Base-by-base conservation (phyloP, 2,113 vertebrate species). In the Rynchops niger region DNA sequence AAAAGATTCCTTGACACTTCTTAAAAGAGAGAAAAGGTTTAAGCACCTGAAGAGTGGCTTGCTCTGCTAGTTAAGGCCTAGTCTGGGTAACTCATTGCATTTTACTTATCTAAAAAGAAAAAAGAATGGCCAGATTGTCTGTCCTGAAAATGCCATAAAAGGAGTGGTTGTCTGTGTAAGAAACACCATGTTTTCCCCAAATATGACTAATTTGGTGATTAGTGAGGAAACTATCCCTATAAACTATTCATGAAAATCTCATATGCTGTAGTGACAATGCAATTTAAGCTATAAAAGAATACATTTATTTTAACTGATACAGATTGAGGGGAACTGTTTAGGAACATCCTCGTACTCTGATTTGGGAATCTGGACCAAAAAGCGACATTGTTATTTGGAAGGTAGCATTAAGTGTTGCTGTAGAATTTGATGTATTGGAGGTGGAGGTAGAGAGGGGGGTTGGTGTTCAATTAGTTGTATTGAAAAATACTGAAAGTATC, bases 381-480 rank as follows among this genome's bases (percentile, higher is more conserved):
- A 34, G 19, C 72, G 5, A 22, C 6, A 12, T 47, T 62, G 14
- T 56, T 82, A 56, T 63, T 80, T 83, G 30, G 19, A 86, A 66
- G 7, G 32, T 58, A 67, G 79, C 27, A 2, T 40, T 45, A 40
- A 52, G 6, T 27, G 3, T 42, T 84, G 17, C 25, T 71, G 25
- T 38, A 45, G 10, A 5, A n/a, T 38, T 76, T 74, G 32, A 34
- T 61, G 11, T 65, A 29, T 56, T 65, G 7, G 8, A 12, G 4
- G 1, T 58, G 9, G 7, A 5, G 5, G 0, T n/a, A 38, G 53
- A 56, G 25, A 55, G 4, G 6, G 52, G 11, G 3, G 38, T 27
- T 86, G 18, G 11, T 78, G 30, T 49, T 66, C 11, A 38, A 0
- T 45, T 50, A 47, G 5, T 56, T 80, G 14, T 56, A 76, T 34